Conservation (phyloP, 2,888 invertebrate genomes). For the Fabriciana adippe region DNA sequence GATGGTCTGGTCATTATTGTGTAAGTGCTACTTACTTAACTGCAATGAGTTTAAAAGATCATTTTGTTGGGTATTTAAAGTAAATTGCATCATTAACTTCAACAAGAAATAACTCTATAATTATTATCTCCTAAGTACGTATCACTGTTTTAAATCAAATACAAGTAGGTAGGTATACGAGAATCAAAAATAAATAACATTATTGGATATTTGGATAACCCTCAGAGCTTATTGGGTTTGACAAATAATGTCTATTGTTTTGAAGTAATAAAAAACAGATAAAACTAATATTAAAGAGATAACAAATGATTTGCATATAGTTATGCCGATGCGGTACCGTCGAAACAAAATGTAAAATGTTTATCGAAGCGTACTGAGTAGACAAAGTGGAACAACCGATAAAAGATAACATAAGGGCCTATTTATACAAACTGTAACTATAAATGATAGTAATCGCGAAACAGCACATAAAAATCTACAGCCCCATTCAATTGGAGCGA, state of each 20-base stretch:
- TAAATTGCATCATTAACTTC: not conserved
- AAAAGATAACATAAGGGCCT: conserved; percentile 58
- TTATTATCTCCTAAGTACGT: no score
- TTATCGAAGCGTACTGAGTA: conserved; percentile 37
- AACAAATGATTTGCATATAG: conserved; percentile 20
- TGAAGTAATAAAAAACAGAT: not conserved
- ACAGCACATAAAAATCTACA: conserved; percentile 63
- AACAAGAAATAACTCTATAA: not conserved
- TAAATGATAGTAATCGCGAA: conserved; percentile 59
- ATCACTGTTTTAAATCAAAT: no score
- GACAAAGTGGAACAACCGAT: conserved; percentile 48
- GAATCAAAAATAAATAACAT: no score
- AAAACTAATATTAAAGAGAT: conserved; percentile 11
- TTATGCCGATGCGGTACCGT: conserved; percentile 5
- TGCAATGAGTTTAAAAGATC: conserved; percentile 18
- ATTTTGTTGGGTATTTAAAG: conserved; percentile 4
- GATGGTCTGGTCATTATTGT: conserved; percentile 27
- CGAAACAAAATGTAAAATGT: conserved; percentile 38
- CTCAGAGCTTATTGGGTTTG: not conserved
- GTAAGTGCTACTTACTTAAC: conserved; percentile 16
- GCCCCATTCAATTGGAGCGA: conserved; percentile 53
- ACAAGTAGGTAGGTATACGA: no score
- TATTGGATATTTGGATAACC: no score
- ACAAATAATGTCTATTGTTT: conserved; percentile 1
- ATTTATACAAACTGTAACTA: conserved; percentile 60